These are phyloP conservation scores for Baronia brevicornis DNA, from an alignment of 2,888 invertebrate genomes.

Conservation along the genomic window DNA sequence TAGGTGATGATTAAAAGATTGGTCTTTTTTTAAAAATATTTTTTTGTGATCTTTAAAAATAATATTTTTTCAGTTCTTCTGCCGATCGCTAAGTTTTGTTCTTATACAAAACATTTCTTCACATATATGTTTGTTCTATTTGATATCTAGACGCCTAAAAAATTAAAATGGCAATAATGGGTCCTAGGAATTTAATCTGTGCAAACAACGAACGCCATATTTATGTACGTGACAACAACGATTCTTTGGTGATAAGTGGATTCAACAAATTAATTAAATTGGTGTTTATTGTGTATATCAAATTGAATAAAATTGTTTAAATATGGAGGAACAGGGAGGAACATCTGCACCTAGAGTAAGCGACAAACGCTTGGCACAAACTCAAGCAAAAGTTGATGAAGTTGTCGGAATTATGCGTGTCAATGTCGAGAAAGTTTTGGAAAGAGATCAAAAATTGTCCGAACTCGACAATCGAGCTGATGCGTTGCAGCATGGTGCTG, in stretches of 20 bases:
- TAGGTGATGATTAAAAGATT: too few relatives aligned
- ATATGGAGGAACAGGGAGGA: constrained; percentile 70
- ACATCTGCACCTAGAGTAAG: constrained; percentile 65
- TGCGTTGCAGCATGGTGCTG: constrained; percentile 94
- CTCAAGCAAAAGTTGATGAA: constrained; percentile 72
- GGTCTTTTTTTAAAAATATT: too few relatives aligned
- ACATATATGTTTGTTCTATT: too few relatives aligned
- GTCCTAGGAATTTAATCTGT: too few relatives aligned
- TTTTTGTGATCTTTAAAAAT: too few relatives aligned
- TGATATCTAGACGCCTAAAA: too few relatives aligned
- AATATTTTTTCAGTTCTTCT: too few relatives aligned
- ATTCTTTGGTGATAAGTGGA: constrained; percentile 1
- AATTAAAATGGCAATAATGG: too few relatives aligned
- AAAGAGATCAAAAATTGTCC: constrained; percentile 95
- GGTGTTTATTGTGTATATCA: constrained; percentile 2
- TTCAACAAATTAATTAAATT: background rate
- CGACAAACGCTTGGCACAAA: constrained; percentile 71
- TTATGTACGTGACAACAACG: constrained; percentile 11
- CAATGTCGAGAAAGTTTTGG: constrained; percentile 97
- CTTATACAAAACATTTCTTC: too few relatives aligned
- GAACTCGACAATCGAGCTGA: constrained; percentile 97
- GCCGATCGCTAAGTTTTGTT: too few relatives aligned
- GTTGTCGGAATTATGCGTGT: constrained; percentile 97
- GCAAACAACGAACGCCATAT: constrained; percentile 16
- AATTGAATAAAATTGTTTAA: constrained; percentile 17